A percentile compares a stretch with the other conserved stretches of the same genome.
These are phyloP conservation scores for Sebastes oblongus DNA, from an alignment of 2,797 vertebrate genomes.

Conservation along the genomic window DNA sequence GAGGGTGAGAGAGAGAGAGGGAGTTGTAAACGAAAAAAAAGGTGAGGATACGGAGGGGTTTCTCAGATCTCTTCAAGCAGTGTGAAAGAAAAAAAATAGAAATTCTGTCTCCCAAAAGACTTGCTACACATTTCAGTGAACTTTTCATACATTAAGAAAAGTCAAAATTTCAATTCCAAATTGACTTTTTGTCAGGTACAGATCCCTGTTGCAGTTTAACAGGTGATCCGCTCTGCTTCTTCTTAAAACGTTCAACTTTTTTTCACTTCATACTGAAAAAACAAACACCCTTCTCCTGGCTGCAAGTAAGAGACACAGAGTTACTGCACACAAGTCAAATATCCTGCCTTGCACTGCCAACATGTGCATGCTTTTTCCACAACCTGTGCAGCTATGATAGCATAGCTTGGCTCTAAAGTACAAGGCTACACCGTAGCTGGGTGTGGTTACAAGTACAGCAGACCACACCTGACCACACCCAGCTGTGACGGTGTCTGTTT, in stretches of 20 bases:
- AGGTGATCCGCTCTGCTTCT: background rate
- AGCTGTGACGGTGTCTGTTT: background rate
- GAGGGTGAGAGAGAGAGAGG: background rate
- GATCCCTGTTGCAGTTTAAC: background rate
- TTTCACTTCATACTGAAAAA: background rate
- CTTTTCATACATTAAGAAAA: background rate
- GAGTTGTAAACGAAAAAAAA: too few relatives aligned
- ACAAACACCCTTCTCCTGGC: too few relatives aligned
- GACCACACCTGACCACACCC: conserved; percentile 2
- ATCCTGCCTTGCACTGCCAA: too few relatives aligned
- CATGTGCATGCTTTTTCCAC: background rate
- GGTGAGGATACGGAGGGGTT: background rate
- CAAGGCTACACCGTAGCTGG: background rate
- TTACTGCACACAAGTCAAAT: too few relatives aligned
- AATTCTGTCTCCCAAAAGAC: background rate
- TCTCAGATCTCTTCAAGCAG: background rate
- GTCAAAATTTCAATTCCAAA: background rate
- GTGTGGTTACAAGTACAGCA: background rate
- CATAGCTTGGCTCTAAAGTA: background rate
- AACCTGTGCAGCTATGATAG: background rate
- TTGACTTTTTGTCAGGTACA: background rate
- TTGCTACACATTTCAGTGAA: background rate
- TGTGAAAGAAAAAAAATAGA: background rate
- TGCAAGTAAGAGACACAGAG: too few relatives aligned
- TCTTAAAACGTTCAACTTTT: background rate